These are phyloP conservation scores for Hapalemur alaotrensis DNA, from an alignment of 2,797 vertebrate genomes.

Conservation along the genomic window DNA sequence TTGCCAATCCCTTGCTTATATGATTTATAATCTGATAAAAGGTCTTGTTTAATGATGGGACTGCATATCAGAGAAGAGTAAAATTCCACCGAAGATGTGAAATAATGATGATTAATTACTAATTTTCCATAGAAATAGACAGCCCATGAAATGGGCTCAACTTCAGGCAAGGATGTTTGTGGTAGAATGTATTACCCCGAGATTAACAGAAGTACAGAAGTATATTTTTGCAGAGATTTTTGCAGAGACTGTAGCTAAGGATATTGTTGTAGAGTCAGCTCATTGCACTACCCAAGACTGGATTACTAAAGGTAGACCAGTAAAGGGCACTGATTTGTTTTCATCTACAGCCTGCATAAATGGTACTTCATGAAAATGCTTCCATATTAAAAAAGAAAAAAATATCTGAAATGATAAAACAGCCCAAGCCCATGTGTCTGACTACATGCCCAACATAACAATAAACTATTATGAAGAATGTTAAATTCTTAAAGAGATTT, in stretches of 20 bases:
- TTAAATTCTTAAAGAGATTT: not conserved
- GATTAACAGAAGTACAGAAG: not conserved
- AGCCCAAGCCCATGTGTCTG: not conserved
- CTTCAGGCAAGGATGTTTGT: not conserved
- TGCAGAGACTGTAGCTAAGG: not conserved
- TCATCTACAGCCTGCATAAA: not conserved
- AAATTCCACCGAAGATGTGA: not conserved
- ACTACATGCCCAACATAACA: not conserved
- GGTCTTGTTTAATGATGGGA: not conserved
- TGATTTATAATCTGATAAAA: not conserved
- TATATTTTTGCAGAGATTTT: not conserved
- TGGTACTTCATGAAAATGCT: not conserved
- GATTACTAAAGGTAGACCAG: not conserved
- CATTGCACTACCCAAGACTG: not conserved
- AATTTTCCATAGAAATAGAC: not conserved
- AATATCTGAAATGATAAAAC: not conserved
- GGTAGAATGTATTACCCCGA: not conserved
- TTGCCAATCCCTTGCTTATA: not conserved
- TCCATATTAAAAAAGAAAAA: not conserved
- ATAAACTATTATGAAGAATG: not conserved
- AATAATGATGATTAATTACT: not conserved
- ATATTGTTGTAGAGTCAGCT: not conserved
- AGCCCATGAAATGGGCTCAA: not conserved
- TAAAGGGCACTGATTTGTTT: not conserved
- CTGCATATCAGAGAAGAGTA: not conserved